Evolutionary conservation across 2,888 invertebrate species (phyloP).

Genomic region (Pristionchus fissidentatus): DNA sequence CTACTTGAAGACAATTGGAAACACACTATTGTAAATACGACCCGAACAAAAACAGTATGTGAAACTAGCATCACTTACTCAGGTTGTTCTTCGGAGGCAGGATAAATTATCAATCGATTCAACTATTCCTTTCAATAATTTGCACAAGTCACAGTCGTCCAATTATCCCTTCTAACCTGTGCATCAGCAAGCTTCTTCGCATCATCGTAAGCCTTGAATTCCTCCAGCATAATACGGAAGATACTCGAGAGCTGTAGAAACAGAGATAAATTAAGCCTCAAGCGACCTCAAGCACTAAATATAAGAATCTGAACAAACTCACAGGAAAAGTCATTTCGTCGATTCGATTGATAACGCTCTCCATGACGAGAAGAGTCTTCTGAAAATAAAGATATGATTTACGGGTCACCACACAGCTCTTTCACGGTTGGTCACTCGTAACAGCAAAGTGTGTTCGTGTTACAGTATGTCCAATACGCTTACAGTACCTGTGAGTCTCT

Average conservation of each 20-base stretch:
- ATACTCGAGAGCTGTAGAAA: background rate
- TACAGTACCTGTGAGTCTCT: slow-evolving; percentile 42
- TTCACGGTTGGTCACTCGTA: background rate
- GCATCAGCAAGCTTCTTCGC: background rate
- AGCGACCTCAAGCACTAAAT: background rate
- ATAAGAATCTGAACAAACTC: background rate
- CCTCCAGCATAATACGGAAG: background rate
- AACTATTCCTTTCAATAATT: too few relatives aligned
- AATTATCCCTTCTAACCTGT: too few relatives aligned
- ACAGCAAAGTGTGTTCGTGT: too few relatives aligned
- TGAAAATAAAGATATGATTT: background rate
- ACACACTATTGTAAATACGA: too few relatives aligned
- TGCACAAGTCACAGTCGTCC: too few relatives aligned
- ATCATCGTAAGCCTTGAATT: background rate
- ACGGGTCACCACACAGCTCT: background rate
- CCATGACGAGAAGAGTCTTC: background rate
- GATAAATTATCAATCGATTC: too few relatives aligned
- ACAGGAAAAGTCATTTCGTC: slow-evolving; percentile 39
- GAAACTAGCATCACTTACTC: too few relatives aligned
- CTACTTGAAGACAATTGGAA: too few relatives aligned
- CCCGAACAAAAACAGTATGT: too few relatives aligned
- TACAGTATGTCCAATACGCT: too few relatives aligned
- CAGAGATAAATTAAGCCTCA: background rate
- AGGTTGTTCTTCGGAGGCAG: too few relatives aligned
- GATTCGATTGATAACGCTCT: slow-evolving; percentile 23